A percentile compares a stretch with the other conserved stretches of the same genome.
These are phyloP conservation scores for Ahaetulla prasina DNA, from an alignment of 2,113 vertebrate genomes.

Conservation along the genomic window DNA sequence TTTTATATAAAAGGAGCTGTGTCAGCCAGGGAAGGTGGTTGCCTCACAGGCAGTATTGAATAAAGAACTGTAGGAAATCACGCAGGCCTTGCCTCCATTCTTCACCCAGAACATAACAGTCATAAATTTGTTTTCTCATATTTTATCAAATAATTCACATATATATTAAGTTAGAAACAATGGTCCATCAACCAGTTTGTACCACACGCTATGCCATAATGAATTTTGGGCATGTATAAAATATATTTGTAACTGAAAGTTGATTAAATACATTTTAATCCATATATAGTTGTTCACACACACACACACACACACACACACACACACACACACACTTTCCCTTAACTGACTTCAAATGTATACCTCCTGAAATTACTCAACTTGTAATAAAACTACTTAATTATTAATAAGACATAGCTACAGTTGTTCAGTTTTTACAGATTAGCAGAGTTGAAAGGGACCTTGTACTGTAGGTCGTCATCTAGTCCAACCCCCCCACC, in stretches of 20 bases:
- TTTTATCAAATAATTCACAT: background rate
- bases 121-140: background rate
- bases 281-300: background rate
- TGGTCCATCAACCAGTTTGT: background rate
- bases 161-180: background rate
- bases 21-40: too few relatives aligned
- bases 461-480: too few relatives aligned
- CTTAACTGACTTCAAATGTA: background rate
- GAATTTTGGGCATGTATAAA: background rate
- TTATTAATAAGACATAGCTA: background rate
- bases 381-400: background rate
- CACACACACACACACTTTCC: background rate
- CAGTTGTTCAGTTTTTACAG: conserved; percentile 24
- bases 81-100: too few relatives aligned
- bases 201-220: background rate
- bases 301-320: too few relatives aligned
- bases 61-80: too few relatives aligned
- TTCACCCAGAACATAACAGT: too few relatives aligned
- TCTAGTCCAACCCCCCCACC: too few relatives aligned
- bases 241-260: background rate
- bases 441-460: too few relatives aligned
- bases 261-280: background rate
- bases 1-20: too few relatives aligned
- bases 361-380: background rate
- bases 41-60: too few relatives aligned